Percentiles rank a stretch among this genome's conserved stretches.
These are phyloP conservation scores for Falco columbarius DNA, from an alignment of 2,797 vertebrate genomes.

Conservation along the genomic window DNA sequence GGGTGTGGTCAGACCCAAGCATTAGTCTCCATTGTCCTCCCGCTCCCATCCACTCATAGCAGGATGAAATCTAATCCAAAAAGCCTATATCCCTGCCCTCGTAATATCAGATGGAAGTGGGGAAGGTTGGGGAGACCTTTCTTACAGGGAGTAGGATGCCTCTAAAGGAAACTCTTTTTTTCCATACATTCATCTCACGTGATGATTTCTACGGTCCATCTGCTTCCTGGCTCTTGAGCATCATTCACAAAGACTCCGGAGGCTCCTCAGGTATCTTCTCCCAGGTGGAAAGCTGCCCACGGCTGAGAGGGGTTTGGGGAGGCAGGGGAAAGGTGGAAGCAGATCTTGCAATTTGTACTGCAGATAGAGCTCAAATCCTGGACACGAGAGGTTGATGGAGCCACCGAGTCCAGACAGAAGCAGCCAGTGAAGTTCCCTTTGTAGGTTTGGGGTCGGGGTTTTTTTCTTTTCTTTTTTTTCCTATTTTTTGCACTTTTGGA, in stretches of 20 bases:
- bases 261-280: conserved; percentile 39
- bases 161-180: conserved; percentile 51
- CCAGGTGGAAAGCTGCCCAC: conserved; percentile 32
- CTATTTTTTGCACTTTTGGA: conserved; percentile 39
- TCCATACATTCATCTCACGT: conserved; percentile 55
- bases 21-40: conserved; percentile 32
- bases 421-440: conserved; percentile 52
- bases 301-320: neutral
- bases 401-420: conserved; percentile 50
- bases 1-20: conserved; percentile 56
- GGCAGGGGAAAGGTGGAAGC: conserved; percentile 8
- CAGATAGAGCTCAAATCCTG: conserved; percentile 45
- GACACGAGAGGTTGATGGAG: conserved; percentile 41
- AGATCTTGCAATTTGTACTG: conserved; percentile 25
- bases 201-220: conserved; percentile 53
- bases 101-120: neutral
- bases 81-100: neutral
- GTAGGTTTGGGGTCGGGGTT: neutral
- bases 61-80: conserved; percentile 10
- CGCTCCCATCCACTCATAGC: neutral
- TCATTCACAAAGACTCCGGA: conserved; percentile 13
- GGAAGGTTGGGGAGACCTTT: conserved; percentile 3
- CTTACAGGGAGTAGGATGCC: conserved; percentile 46
- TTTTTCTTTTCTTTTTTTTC: neutral
- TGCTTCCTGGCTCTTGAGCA: conserved; percentile 26